These are phyloP conservation scores for Vanessa tameamea DNA, from an alignment of 1,140 invertebrate genomes.

Conservation along the genomic window DNA sequence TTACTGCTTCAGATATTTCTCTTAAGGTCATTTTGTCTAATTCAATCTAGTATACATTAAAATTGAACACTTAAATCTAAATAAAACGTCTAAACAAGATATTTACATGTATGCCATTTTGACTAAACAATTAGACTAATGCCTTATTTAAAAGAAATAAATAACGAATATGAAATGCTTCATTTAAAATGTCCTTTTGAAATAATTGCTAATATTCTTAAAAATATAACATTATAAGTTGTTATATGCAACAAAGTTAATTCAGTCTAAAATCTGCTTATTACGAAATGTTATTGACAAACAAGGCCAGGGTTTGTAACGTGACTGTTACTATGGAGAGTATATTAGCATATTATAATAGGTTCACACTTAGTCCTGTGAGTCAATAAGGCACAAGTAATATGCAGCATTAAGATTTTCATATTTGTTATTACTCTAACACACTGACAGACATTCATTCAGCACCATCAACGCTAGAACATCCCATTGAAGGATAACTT, in stretches of 20 bases:
- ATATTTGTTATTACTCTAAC: constrained; percentile 71
- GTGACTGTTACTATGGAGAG: background rate
- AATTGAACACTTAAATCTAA: constrained; percentile 77
- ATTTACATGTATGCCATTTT: constrained; percentile 76
- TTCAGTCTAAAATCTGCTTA: constrained; percentile 75
- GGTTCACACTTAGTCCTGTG: constrained; percentile 51
- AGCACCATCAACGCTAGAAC: constrained; percentile 40
- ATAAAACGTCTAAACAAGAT: constrained; percentile 77
- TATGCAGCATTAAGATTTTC: constrained; percentile 66
- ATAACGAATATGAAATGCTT: constrained; percentile 79
- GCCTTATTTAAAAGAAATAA: constrained; percentile 78
- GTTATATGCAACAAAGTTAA: constrained; percentile 68
- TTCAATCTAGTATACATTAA: constrained; percentile 72
- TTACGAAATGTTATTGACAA: constrained; percentile 64
- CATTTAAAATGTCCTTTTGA: constrained; percentile 73
- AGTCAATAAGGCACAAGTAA: constrained; percentile 74
- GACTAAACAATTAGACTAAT: constrained; percentile 77
- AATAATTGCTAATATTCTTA: constrained; percentile 69
- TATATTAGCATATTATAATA: background rate
- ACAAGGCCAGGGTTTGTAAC: constrained; percentile 46
- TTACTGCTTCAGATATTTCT: constrained; percentile 56
- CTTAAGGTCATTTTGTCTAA: constrained; percentile 62
- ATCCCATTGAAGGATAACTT: constrained; percentile 51
- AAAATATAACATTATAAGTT: constrained; percentile 68
- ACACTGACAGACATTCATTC: constrained; percentile 52